phyloP scores from a whole-genome alignment of 2,888 invertebrate species.

The Timema podura region DNA sequence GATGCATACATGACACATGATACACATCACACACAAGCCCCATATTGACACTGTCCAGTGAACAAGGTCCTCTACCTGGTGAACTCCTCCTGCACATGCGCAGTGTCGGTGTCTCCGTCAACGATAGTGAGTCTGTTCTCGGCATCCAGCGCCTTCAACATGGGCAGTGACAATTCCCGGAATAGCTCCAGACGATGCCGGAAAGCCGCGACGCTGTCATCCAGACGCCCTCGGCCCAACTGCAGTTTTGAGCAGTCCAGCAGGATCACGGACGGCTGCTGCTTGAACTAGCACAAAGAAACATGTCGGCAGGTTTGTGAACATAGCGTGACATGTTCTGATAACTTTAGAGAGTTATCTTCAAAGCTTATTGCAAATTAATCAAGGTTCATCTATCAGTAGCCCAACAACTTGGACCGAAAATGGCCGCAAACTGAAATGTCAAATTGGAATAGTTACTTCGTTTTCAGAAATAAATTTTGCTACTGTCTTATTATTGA shows the following conservation, averaged over 20 bases:
- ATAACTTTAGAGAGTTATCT: too few relatives aligned
- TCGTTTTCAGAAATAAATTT: too few relatives aligned
- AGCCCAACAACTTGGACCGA: too few relatives aligned
- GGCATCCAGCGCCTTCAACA: constrained; percentile 81
- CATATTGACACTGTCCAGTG: too few relatives aligned
- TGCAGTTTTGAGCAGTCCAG: constrained; percentile 90
- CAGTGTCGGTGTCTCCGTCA: constrained; percentile 79
- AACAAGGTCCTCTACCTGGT: constrained; percentile 43
- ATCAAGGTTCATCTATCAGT: too few relatives aligned
- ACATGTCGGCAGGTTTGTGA: neutral
- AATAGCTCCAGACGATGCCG: constrained; percentile 79
- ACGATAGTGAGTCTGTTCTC: constrained; percentile 80
- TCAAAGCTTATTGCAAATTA: too few relatives aligned
- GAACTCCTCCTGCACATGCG: constrained; percentile 74
- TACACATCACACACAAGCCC: too few relatives aligned
- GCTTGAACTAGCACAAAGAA: constrained; percentile 58
- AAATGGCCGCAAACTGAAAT: too few relatives aligned
- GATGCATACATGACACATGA: too few relatives aligned
- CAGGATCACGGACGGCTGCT: constrained; percentile 74
- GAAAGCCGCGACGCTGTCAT: constrained; percentile 84
- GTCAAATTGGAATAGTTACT: too few relatives aligned
- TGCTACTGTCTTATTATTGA: too few relatives aligned
- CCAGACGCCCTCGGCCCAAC: constrained; percentile 74
- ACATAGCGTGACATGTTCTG: too few relatives aligned
- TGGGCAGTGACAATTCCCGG: constrained; percentile 80